A percentile compares a stretch with the other conserved stretches of the same genome.
Evolutionary conservation across 1,140 invertebrate genomes (phyloP).

Genomic region (Carcinoscorpius rotundicauda): DNA sequence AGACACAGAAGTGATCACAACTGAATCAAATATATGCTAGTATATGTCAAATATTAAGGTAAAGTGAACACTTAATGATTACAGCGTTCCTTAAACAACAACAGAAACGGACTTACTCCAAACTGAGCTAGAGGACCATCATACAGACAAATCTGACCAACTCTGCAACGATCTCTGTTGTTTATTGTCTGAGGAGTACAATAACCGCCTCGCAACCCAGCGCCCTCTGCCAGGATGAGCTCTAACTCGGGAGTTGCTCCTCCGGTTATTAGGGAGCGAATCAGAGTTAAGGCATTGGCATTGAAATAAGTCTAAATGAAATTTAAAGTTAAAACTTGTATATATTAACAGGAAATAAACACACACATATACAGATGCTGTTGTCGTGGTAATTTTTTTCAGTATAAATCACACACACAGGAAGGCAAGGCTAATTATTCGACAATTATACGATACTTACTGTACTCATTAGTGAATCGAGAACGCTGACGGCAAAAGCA

Average conservation of each 20-base stretch:
- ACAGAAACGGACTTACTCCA: constrained; percentile 41
- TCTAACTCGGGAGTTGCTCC: constrained; percentile 98
- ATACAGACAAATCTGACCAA: constrained; percentile 93
- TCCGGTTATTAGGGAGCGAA: constrained; percentile 94
- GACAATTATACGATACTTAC: constrained; percentile 43
- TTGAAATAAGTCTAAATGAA: constrained; percentile 90
- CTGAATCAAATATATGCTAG: too few species aligned
- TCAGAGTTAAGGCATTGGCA: constrained; percentile 96
- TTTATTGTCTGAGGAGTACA: constrained; percentile 90
- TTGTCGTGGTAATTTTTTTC: too few species aligned
- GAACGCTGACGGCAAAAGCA: constrained; percentile 97
- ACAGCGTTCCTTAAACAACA: too few species aligned
- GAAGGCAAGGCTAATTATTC: too few species aligned
- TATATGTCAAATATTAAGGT: too few species aligned
- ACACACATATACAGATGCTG: too few species aligned
- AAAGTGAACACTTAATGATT: too few species aligned
- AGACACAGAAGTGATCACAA: too few species aligned
- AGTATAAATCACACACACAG: too few species aligned
- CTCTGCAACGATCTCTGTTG: constrained; percentile 85
- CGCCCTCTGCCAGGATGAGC: constrained; percentile 95
- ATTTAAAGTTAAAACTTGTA: constrained; percentile 46
- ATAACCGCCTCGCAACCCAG: constrained; percentile 91
- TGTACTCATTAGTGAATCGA: constrained; percentile 99
- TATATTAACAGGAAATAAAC: too few species aligned
- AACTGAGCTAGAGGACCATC: constrained; percentile 93